A percentile compares a stretch with the other conserved stretches of the same genome.
Conservation (phyloP, 1,140 invertebrate species). For the Drosophila varians region DNA sequence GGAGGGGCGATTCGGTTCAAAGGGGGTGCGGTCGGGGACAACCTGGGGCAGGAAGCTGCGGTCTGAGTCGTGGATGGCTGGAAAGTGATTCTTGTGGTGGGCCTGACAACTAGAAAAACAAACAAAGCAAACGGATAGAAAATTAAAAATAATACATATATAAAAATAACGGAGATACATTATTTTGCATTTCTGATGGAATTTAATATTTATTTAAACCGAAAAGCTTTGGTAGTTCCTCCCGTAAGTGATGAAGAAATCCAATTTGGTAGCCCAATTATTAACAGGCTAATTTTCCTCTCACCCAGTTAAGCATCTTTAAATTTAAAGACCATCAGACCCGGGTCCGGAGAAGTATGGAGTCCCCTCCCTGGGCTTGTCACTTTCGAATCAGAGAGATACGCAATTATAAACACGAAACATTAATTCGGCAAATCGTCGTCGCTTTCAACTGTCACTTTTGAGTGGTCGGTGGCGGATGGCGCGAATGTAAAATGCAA, state of each 20-base stretch:
- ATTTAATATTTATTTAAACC: too few relatives aligned
- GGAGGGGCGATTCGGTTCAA: neutral
- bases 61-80: conserved; percentile 22
- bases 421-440: conserved; percentile 49
- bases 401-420: conserved; percentile 40
- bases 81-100: conserved; percentile 47
- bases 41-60: conserved; percentile 37
- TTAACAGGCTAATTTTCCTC: conserved; percentile 27
- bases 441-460: conserved; percentile 43
- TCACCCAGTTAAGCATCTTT: conserved; percentile 40
- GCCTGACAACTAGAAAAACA: neutral
- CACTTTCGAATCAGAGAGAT: conserved; percentile 41
- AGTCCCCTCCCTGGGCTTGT: conserved; percentile 15
- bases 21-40: conserved; percentile 2
- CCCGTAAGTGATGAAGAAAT: conserved; percentile 12
- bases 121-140: neutral
- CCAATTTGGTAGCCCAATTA: conserved; percentile 26
- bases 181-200: too few relatives aligned
- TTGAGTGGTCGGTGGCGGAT: conserved; percentile 8
- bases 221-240: neutral
- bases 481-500: conserved; percentile 43
- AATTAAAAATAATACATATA: neutral
- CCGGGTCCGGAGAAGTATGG: neutral
- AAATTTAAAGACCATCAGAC: conserved; percentile 24
- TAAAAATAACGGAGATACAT: neutral